phyloP scores from a whole-genome alignment of 2,888 invertebrate species.

The Dermolepida albohirtum region DNA sequence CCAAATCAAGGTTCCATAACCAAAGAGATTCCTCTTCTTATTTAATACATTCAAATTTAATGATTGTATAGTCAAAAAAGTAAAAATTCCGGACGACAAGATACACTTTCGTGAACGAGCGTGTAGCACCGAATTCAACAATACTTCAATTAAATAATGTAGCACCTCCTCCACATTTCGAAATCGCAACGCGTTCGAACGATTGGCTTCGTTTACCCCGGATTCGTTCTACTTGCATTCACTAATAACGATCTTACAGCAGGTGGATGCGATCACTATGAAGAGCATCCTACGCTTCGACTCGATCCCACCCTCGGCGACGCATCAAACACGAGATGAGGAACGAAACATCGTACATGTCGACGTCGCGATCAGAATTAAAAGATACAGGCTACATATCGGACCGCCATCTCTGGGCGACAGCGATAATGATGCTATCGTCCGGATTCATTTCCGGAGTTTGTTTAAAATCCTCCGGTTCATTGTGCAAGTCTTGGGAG shows the following conservation, averaged over 20 bases:
- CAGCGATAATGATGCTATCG: constrained; percentile 62
- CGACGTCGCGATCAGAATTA: neutral
- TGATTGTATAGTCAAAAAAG: too few relatives aligned
- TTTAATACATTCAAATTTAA: too few relatives aligned
- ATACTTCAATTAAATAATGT: constrained; percentile 54
- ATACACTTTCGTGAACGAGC: too few relatives aligned
- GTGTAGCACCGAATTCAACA: constrained; percentile 1
- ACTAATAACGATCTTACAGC: constrained; percentile 51
- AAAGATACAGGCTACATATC: constrained; percentile 7
- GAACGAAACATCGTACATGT: constrained; percentile 8
- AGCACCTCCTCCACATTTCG: constrained; percentile 44
- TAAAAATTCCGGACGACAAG: too few relatives aligned
- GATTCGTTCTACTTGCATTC: constrained; percentile 49
- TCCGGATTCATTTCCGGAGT: constrained; percentile 62
- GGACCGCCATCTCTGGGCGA: constrained; percentile 47
- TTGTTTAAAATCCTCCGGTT: constrained; percentile 60
- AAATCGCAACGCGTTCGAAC: constrained; percentile 45
- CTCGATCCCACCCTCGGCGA: neutral
- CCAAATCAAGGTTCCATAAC: too few relatives aligned
- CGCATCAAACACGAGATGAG: constrained; percentile 2
- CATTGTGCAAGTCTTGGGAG: constrained; percentile 55
- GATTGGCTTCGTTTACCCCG: constrained; percentile 57
- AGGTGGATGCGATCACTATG: constrained; percentile 46
- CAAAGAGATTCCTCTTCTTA: too few relatives aligned
- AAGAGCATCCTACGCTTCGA: constrained; percentile 18